Evolutionary conservation across 1,140 invertebrate species (phyloP).

Genomic region (Globodera ellingtonae): DNA sequence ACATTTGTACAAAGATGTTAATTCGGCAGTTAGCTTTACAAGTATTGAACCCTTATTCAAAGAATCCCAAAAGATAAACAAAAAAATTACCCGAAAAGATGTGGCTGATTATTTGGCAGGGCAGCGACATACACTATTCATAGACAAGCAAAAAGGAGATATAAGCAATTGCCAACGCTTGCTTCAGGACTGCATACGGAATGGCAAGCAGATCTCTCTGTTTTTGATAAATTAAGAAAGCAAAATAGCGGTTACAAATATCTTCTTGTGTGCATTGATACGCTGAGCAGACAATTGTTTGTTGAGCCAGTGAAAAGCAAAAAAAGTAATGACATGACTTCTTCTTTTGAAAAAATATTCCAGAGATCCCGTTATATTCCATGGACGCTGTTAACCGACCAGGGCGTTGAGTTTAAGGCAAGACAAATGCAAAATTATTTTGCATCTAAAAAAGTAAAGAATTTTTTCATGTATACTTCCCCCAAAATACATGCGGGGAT

Average conservation of each 20-base stretch:
- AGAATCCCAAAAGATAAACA: conserved; percentile 7
- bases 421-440: conserved; percentile 37
- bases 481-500: conserved; percentile 48
- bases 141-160: conserved; percentile 1
- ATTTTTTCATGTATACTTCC: conserved; percentile 21
- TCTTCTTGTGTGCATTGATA: conserved; percentile 42
- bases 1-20: conserved; percentile 22
- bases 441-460: conserved; percentile 11
- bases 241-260: conserved; percentile 35
- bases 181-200: conserved; percentile 39
- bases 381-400: conserved; percentile 42
- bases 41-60: not conserved
- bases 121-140: conserved; percentile 47
- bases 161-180: conserved; percentile 25
- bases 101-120: conserved; percentile 30
- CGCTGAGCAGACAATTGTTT: conserved; percentile 40
- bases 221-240: conserved; percentile 22
- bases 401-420: conserved; percentile 37
- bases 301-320: conserved; percentile 43
- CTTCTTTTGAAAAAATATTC: conserved; percentile 38
- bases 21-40: conserved; percentile 18
- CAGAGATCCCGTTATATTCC: not conserved
- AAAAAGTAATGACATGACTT: conserved; percentile 21
- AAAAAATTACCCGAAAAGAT: conserved; percentile 18
- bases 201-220: conserved; percentile 42